Conservation (phyloP, 2,888 invertebrate genomes). For the Rhagophthalmus giganteus region DNA sequence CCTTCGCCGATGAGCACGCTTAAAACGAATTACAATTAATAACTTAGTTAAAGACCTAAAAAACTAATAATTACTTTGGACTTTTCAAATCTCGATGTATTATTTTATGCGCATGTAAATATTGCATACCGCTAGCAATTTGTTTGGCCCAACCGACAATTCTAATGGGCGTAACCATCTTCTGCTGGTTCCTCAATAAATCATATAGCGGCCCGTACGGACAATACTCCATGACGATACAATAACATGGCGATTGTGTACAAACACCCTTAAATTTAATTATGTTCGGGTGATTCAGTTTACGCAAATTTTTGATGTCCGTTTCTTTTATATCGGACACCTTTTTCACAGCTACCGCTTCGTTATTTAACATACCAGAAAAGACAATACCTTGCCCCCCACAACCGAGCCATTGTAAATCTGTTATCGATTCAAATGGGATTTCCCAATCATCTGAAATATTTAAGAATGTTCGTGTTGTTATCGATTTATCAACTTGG, state of each 20-base stretch:
- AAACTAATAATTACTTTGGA: conserved; percentile 86
- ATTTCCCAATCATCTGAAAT: conserved; percentile 88
- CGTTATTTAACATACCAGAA: conserved; percentile 78
- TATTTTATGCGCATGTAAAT: conserved; percentile 93
- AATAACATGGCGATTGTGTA: conserved; percentile 87
- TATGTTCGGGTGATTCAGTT: conserved; percentile 94
- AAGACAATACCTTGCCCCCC: conserved; percentile 97
- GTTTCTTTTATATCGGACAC: conserved; percentile 90
- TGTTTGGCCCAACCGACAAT: conserved; percentile 93
- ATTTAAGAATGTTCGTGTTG: neutral
- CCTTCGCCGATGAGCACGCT: conserved; percentile 81
- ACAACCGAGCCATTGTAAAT: conserved; percentile 88
- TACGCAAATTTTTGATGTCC: conserved; percentile 87
- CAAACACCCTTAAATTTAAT: conserved; percentile 92
- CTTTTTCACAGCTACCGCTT: conserved; percentile 95
- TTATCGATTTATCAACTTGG: neutral
- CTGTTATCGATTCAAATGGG: conserved; percentile 86
- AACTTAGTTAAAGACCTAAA: conserved; percentile 1
- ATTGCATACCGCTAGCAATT: conserved; percentile 95
- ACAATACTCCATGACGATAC: conserved; percentile 98
- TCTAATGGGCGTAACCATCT: conserved; percentile 81
- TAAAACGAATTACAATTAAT: conserved; percentile 38
- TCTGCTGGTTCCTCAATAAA: conserved; percentile 79
- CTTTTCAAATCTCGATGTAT: conserved; percentile 98
- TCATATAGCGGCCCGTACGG: conserved; percentile 93